Evolutionary conservation across 2,888 invertebrate genomes (phyloP), one percentile per base, ranked within the genome.

Genomic region (Nomada flava): DNA sequence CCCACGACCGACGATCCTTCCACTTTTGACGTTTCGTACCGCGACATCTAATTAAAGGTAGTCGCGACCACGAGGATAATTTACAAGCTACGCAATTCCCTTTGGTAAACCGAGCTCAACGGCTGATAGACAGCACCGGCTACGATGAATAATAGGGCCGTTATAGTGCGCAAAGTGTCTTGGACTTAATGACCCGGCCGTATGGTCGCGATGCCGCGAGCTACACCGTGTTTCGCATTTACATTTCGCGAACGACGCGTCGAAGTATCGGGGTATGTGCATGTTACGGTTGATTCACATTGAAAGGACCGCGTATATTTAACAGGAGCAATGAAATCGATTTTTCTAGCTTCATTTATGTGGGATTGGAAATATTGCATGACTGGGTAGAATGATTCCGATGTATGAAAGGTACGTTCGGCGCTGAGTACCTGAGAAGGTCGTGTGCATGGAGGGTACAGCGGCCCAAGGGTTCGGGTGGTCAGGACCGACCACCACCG

Each of bases 141-240:
- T 82, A 70, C 63, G 53, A 82, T 83, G 83, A 82, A 83, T 83
- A 77, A 83, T 82, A 77, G 83, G 83, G 65, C 71, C 67, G 82
- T 83, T 83, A 83, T 60, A 15, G 74, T 71, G 83, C 62, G 73
- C 71, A 53, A 82, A 82, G 73, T 74, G 77, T 83, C 83, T 71
- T 44, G 77, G 70, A 77, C 74, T 77, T 83, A 83, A 83, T 83
- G 82, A 77, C 70, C 67, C 50, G 62, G 60, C 62, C 42, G 64
- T 64, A 73, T 76, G 81, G 50, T n/a, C 50, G 44, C 10, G 70
- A 68, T 29, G 82, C 77, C 57, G 74, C 63, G 74, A 74, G 74
- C 74, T 76, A 60, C 68, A 64, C 60, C 68, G 60, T 69, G 72
- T 76, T 76, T 71, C 64, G 70, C 82, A 55, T 72, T 80, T 72